Evolutionary conservation across 2,113 vertebrate species (phyloP), one percentile per base, ranked within the genome.

Genomic region (Stigmatopora nigra): DNA sequence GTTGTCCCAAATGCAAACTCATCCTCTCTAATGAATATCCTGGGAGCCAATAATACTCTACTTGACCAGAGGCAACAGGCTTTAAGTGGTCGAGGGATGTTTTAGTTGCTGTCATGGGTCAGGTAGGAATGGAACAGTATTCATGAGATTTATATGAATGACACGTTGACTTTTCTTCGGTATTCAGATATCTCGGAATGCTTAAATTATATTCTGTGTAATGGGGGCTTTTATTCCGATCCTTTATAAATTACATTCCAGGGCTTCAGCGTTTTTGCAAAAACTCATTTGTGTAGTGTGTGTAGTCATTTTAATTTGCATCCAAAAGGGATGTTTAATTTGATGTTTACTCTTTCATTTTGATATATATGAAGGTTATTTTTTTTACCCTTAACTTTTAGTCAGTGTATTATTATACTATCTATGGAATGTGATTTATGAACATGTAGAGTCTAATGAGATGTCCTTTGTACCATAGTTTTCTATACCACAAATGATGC

Each of bases 51-150:
- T 76, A 84, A 63, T 64, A 68, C 69, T 69, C 59, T 64, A 68
- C 69, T 69, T 63, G 48, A 73, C 76, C 79, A 77, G 78, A 79
- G 57, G 72, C 64, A 76, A 78, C 73, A 69, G 76, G 74, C 75
- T 76, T 80, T 78, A 78, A 77, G 75, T 19, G 73, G 61, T 71
- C 73, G 81, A n/a, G 58, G 80, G 78, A 82, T 80, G 78, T 78
- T 83, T 83, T 82, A 82, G 75, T 79, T 83, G 70, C 73, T 78
- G 73, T 75, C 65, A 75, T 44, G 67, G 58, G 38, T 65, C 62
- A 63, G 46, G 49, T 68, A 64, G 55, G 63, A 45, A 49, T 71
- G 71, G 66, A n/a, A 67, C 19, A 51, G 85, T 79, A 86, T 83
- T 82, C 82, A 86, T 78, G 81, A 81, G 69, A 65, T 62, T 62